A percentile compares a stretch with the other conserved stretches of the same genome.
Conservation (phyloP, 2,888 invertebrate species). For the Philonicus albiceps region DNA sequence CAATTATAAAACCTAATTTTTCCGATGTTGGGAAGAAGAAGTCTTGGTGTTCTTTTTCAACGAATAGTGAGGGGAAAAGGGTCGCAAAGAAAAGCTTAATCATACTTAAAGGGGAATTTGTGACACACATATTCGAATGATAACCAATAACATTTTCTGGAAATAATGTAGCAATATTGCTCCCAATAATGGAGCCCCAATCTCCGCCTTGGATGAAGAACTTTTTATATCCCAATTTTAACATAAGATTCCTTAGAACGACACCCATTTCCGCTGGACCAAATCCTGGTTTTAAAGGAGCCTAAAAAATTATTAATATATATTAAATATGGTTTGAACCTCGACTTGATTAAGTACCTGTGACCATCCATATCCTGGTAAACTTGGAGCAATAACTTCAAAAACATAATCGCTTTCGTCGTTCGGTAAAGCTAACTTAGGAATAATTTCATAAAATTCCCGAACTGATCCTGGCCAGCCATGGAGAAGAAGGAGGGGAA, state of each 20-base stretch:
- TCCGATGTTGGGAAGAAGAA: constrained; percentile 58
- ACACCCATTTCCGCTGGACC: constrained; percentile 65
- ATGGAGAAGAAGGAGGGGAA: constrained; percentile 71
- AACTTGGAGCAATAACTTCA: constrained; percentile 67
- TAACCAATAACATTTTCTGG: constrained; percentile 66
- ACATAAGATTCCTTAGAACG: constrained; percentile 70
- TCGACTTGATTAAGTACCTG: constrained; percentile 53
- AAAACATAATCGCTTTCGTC: constrained; percentile 67
- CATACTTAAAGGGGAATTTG: constrained; percentile 53
- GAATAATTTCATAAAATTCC: constrained; percentile 82
- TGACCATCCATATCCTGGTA: constrained; percentile 64
- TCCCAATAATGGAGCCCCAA: constrained; percentile 74
- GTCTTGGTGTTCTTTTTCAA: constrained; percentile 62
- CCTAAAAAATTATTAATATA: constrained; percentile 54
- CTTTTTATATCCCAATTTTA: constrained; percentile 67
- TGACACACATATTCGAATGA: constrained; percentile 69
- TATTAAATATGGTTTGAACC: not conserved
- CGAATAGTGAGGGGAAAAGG: constrained; percentile 66
- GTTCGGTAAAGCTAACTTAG: constrained; percentile 67
- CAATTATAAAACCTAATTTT: constrained; percentile 49
- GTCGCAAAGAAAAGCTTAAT: constrained; percentile 62
- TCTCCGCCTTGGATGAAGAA: constrained; percentile 78
- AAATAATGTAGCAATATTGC: constrained; percentile 68
- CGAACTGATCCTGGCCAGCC: constrained; percentile 91
- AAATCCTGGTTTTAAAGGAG: constrained; percentile 68